Base-by-base conservation (phyloP, 2,113 vertebrate species). In the Edolisoma coerulescens region DNA sequence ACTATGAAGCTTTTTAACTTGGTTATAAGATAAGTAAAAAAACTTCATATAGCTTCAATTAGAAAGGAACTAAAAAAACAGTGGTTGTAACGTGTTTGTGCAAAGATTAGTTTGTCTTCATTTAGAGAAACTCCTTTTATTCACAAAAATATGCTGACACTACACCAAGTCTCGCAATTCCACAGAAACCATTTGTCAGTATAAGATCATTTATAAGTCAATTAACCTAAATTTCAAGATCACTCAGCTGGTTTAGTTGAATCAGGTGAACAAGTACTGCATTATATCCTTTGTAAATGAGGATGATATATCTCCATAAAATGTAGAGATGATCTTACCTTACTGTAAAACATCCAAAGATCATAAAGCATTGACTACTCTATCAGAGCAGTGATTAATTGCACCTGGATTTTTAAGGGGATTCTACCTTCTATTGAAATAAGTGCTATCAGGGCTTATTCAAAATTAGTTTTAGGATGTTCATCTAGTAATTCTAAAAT, bases 141-240 rank as follows among this genome's bases (percentile, higher is more conserved):
- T 91, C 87, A 95, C 44, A 84, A 91, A 92, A 93, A 91, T 87
- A 24, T 94, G 92, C 93, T 96, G 90, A 97, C 60, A 53, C 41
- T 47, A 89, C 44, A 93, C 13, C 35, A 79, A 69, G 39, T 68
- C 89, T 87, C 12, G 14, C 42, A 90, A 76, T 53, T 90, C 42
- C 61, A 77, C 61, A 93, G 82, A 95, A 97, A 96, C 54, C 33
- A 22, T 90, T 87, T 93, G 54, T 63, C 79, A 83, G 65, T 87
- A 71, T 68, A 93, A 94, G 92, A 94, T 76, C 16, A 94, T 85
- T 91, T 95, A 50, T 93, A 95, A 95, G 70, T 96, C 94, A 93
- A 95, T 97, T 96, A 96, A 92, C 92, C 56, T 90, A 65, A 86
- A 87, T 95, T 96, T 96, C 87, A 91, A 86, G 90, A 93, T 96